Percentiles rank a stretch among this genome's conserved stretches.
Evolutionary conservation across 2,113 vertebrate species (phyloP).

Genomic region (Dissostichus mawsoni): DNA sequence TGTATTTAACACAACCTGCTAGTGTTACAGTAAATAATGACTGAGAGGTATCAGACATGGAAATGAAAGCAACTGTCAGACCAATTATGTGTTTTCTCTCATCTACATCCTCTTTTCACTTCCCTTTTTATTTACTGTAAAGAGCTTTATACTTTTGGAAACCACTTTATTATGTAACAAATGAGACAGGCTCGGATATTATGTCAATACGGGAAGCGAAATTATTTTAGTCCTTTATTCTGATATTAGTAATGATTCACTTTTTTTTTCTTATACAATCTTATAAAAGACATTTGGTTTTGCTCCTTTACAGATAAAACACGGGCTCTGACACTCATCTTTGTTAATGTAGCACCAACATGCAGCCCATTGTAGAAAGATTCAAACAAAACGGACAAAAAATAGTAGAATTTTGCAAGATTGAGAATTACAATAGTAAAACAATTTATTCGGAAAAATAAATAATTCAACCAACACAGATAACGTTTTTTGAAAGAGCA

Average conservation of each 20-base stretch:
- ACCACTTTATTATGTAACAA: neutral
- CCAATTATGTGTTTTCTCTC: neutral
- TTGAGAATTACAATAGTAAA: too few species aligned
- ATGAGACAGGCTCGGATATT: neutral
- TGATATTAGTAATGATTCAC: neutral
- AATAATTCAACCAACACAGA: too few species aligned
- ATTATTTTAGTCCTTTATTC: neutral
- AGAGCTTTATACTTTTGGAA: neutral
- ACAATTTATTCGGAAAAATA: too few species aligned
- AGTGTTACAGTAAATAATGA: neutral
- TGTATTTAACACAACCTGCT: neutral
- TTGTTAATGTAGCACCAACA: too few species aligned
- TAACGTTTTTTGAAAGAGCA: too few species aligned
- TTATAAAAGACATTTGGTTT: too few species aligned
- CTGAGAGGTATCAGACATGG: neutral
- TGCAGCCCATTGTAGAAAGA: too few species aligned
- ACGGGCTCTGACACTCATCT: too few species aligned
- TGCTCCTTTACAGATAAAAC: too few species aligned
- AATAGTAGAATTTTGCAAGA: too few species aligned
- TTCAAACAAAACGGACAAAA: too few species aligned
- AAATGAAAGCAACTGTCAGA: constrained; percentile 19
- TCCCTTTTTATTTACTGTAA: constrained; percentile 23
- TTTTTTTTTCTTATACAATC: neutral
- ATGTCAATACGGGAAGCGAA: neutral
- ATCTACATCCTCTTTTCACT: constrained; percentile 65